Evolutionary conservation across 30 jellyfish, hydroid and myxozoan genomes (phyloP), one percentile per base, ranked within the genome.

Genomic region (Aurelia sp.): DNA sequence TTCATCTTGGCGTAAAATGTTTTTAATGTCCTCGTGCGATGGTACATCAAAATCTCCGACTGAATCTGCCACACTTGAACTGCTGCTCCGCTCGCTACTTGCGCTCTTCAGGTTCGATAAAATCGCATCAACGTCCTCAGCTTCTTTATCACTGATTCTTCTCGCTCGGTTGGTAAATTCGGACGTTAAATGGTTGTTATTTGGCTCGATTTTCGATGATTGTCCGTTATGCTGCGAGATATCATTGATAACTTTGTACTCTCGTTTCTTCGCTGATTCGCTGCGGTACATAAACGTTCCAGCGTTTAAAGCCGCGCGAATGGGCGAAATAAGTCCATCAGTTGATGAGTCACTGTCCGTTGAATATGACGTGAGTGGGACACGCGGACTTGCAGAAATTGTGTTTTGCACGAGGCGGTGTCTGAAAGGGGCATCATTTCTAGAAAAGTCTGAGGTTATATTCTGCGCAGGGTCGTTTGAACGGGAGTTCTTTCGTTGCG

Each of bases 1-100:
- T 81, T 92, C 98, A 63, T 92, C 96, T 65, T 92, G 98, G 63
- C 87, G 61, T 19, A 83, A 44, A 76, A 79, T 76, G 60, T 82
- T 79, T 60, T 87, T 63, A 5, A 86, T 76, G 63, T 86, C 96
- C 50, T 92, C 98, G 0, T 74, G 94, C 35, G 97, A 78, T 6
- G 97, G 97, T 6, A 80, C 84, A 19, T 82, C 89, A n/a, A 90
- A 9, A 41, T 70, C 91, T 13, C 85, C 74, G 1, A 80, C 90
- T 4, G 62, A 30, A 40, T 81, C 88, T 12, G 84, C 40, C 8
- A 80, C 24, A 5, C 82, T 64, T 22, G 78, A 67, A n/a, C 87
- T 77, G 79, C 74, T 74, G 38, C 83, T 78, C 30, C 20, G 35
- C 18, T 48, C 68, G 80, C 65, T 81, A 47, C 77, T 48, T 47